phyloP scores from a whole-genome alignment of 2,113 vertebrate species.

The Tinamus guttatus region DNA sequence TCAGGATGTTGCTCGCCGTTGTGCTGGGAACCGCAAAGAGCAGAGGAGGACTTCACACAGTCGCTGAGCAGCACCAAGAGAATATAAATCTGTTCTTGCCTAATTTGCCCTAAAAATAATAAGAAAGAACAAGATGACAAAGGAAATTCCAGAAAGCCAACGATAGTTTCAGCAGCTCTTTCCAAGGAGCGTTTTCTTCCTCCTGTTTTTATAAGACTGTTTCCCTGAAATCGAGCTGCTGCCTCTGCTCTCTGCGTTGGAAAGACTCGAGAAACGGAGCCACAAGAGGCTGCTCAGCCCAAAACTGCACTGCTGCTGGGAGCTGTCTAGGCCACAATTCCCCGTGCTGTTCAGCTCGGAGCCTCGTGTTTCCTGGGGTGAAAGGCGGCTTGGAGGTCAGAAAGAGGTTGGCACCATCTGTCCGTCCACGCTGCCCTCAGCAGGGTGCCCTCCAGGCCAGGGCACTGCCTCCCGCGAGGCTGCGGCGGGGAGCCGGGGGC shows the following conservation, averaged over 20 bases:
- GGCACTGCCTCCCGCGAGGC: not conserved
- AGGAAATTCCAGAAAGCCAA: not conserved
- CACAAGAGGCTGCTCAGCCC: conserved; percentile 5
- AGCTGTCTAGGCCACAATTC: not conserved
- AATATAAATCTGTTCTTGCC: conserved; percentile 37
- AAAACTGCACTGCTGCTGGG: not conserved
- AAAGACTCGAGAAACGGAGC: not conserved
- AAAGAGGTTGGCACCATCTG: not conserved
- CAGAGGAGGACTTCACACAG: conserved; percentile 25
- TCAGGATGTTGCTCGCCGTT: not conserved
- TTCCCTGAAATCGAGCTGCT: not conserved
- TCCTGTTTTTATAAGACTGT: not conserved
- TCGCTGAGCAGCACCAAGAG: not conserved
- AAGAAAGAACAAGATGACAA: not conserved
- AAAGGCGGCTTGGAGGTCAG: not conserved
- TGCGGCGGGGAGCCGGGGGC: too few relatives aligned
- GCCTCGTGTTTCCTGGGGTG: not conserved
- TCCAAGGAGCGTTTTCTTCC: conserved; percentile 15
- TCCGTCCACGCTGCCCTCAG: not conserved
- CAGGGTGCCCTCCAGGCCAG: not conserved
- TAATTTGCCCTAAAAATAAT: conserved; percentile 21
- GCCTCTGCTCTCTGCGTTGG: not conserved
- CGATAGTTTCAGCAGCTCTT: not conserved
- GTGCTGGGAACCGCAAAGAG: not conserved
- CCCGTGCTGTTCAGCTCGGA: not conserved